Evolutionary conservation across 2,888 invertebrate genomes (phyloP).

Genomic region (Leptopterna dolabrata): DNA sequence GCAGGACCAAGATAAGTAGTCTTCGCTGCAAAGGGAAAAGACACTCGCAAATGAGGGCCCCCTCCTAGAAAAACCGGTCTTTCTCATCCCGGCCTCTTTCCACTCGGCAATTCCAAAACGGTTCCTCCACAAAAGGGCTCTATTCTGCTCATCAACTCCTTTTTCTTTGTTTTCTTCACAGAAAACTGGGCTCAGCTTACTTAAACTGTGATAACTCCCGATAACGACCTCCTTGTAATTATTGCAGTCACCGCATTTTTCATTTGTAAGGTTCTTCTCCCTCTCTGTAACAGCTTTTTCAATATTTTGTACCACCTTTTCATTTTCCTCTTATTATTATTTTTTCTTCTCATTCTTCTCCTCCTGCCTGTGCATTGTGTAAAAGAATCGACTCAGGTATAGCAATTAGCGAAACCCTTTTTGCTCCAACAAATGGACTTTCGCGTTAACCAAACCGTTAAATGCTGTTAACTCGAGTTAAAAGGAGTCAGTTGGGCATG

Average conservation of each 20-base stretch:
- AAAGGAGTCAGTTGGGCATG: not conserved
- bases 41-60: not conserved
- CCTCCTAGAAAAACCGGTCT: not conserved
- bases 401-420: not conserved
- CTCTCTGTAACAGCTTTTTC: not conserved
- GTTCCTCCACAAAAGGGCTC: not conserved
- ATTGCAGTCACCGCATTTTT: not conserved
- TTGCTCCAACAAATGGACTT: not conserved
- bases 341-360: not conserved
- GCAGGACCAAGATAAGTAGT: not conserved
- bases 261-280: not conserved
- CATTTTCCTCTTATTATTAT: too few relatives aligned
- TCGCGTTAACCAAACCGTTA: not conserved
- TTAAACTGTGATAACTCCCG: not conserved
- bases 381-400: not conserved
- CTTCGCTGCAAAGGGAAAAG: not conserved
- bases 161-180: not conserved
- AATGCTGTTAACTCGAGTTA: not conserved
- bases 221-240: not conserved
- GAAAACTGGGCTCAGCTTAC: not conserved
- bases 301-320: not conserved
- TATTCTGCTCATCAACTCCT: not conserved
- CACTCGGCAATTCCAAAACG: not conserved
- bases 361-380: not conserved
- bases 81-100: not conserved